Conservation (phyloP, 2,113 vertebrate species). For the Narcine bancroftii region DNA sequence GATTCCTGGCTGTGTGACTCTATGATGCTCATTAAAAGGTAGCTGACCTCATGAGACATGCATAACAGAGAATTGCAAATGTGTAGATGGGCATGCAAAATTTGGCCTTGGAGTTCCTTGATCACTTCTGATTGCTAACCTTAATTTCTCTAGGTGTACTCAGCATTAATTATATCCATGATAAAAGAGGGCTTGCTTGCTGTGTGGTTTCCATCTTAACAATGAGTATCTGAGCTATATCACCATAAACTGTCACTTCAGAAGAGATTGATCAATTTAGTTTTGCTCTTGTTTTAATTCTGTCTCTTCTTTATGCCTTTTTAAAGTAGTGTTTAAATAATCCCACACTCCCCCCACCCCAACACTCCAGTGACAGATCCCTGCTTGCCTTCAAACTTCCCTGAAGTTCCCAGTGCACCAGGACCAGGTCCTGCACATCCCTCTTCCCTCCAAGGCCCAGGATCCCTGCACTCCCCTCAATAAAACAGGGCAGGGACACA, state of each 20-base stretch:
- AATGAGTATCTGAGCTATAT: background rate
- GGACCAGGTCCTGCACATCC: too few relatives aligned
- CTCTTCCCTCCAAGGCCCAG: too few relatives aligned
- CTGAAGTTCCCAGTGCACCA: too few relatives aligned
- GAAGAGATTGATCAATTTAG: background rate
- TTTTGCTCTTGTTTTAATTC: background rate
- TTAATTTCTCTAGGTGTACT: background rate
- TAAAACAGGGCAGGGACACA: too few relatives aligned
- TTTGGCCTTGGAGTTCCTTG: background rate
- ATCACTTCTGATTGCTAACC: background rate
- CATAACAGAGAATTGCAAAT: background rate
- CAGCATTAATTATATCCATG: background rate
- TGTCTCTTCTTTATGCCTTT: background rate
- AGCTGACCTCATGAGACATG: background rate
- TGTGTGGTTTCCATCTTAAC: background rate
- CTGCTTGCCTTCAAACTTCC: too few relatives aligned
- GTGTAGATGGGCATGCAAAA: background rate
- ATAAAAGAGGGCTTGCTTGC: background rate
- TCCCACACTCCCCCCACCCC: too few relatives aligned
- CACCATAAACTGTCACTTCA: background rate
- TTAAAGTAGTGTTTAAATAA: background rate
- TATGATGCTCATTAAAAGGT: background rate
- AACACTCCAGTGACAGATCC: too few relatives aligned
- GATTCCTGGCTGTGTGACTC: too few relatives aligned
- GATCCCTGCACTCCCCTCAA: too few relatives aligned